These are phyloP conservation scores for Ochropleura leucogaster DNA, from an alignment of 2,888 invertebrate genomes.

Conservation along the genomic window DNA sequence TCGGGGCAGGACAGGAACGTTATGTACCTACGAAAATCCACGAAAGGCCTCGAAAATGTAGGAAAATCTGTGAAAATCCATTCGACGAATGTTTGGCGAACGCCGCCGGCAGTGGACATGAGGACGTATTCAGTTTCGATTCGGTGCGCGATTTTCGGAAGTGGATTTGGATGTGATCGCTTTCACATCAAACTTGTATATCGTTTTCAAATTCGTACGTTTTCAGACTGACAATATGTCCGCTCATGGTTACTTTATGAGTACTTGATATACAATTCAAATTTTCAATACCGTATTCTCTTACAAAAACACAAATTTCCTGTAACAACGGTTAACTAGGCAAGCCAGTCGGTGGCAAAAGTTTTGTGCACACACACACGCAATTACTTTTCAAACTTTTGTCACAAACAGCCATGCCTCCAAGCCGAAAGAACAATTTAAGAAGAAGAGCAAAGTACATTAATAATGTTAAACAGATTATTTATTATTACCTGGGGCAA, in stretches of 20 bases:
- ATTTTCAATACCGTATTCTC: no score
- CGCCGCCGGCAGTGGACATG: constrained; percentile 45
- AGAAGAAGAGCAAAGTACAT: constrained; percentile 14
- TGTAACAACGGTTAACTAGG: not conserved
- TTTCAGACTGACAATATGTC: constrained; percentile 17
- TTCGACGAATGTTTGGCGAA: constrained; percentile 39
- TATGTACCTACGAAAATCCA: constrained; percentile 17
- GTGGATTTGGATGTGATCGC: constrained; percentile 56
- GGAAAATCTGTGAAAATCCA: constrained; percentile 46
- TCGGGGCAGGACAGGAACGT: constrained; percentile 21
- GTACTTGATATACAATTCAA: no score
- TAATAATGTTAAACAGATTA: constrained; percentile 17
- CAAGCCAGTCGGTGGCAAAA: no score
- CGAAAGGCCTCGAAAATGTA: constrained; percentile 35
- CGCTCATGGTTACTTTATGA: constrained; percentile 14
- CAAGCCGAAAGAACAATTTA: not conserved
- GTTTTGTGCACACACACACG: no score
- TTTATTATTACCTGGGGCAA: constrained; percentile 9
- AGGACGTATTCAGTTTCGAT: constrained; percentile 48
- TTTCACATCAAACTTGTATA: constrained; percentile 39
- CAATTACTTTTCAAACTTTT: constrained; percentile 26
- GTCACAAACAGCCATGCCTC: constrained; percentile 7
- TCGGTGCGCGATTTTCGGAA: constrained; percentile 38
- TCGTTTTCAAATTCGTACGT: constrained; percentile 22
- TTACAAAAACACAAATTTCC: not conserved